Conservation (phyloP, 2,113 vertebrate species). For the Donacobius atricapilla region DNA sequence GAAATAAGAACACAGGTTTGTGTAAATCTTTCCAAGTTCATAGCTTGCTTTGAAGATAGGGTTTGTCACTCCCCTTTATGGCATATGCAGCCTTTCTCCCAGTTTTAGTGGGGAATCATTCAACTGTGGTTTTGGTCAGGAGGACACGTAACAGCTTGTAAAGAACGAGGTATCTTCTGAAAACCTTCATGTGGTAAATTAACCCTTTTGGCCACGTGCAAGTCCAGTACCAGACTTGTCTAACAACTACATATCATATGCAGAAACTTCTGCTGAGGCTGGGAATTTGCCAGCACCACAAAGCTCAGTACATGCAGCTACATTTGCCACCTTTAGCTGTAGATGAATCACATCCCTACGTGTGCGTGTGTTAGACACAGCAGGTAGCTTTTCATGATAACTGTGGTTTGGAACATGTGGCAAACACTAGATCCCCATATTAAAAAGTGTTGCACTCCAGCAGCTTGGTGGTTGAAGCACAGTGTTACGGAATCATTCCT, state of each 20-base stretch:
- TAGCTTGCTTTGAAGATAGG: not conserved
- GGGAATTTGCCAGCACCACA: not conserved
- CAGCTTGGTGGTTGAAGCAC: not conserved
- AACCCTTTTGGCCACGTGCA: not conserved
- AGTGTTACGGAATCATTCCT: not conserved
- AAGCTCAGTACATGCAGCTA: not conserved
- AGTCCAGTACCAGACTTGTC: not conserved
- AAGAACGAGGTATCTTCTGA: not conserved
- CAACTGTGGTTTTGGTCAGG: not conserved
- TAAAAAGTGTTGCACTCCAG: not conserved
- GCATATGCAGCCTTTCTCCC: not conserved
- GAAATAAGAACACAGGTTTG: not conserved
- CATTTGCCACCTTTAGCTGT: not conserved
- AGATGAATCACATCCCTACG: fast-evolving
- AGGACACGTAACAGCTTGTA: not conserved
- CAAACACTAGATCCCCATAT: not conserved
- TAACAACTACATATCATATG: not conserved
- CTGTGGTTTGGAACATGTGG: not conserved
- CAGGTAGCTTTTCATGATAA: not conserved
- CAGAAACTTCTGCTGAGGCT: not conserved
- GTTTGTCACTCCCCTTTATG: not conserved
- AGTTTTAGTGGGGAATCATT: not conserved
- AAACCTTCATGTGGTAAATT: not conserved
- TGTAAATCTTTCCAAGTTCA: not conserved
- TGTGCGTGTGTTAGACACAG: not conserved